Base-by-base conservation (phyloP, 2,888 invertebrate species). In the Hololepta plana region DNA sequence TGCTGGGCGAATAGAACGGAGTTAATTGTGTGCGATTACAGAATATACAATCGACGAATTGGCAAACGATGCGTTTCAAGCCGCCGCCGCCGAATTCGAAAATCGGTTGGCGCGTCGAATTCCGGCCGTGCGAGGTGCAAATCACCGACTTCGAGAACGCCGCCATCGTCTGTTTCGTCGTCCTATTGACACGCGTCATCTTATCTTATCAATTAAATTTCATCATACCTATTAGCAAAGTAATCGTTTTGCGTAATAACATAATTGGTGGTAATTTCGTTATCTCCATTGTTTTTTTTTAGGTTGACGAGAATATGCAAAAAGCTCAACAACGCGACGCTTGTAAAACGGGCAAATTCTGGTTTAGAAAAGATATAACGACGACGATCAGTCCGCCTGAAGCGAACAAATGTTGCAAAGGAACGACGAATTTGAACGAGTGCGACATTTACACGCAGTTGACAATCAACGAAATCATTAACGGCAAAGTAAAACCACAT, bases 61-160 rank as follows among this genome's bases (percentile, higher is more conserved):
- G 96, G 96, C 95, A 96, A 59, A 91, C 93, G 15, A 91, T 96
- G 91, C 67, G 91, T 20, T 98, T 98, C 60, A 98, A 98, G 59
- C 95, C 95, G 15, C 96, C 96, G 21, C 91, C 93, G 12, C 87
- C 91, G 0, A 77, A 90, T 51, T 87, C 90, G 5, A 66, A 84
- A 25, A 98, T 99, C 45, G 98, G 98, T 17, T 99, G 98, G 98
- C 69, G 98, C 38, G 98, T 99, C 1, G 98, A 99, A 62, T 99
- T 99, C 62, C 72, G 98, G 14, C 96, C 98, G 20, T 96, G 96
- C 52, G 93, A 91, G 58, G 84, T 90, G 11, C 98, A 99, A 57
- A 69, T 98, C 39, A 96, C 98, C 0, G 96, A 98, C 60, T 98
- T 98, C 59, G 98, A 99, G 60, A 99, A 99, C 60, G 96, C 98